These are phyloP conservation scores for Nesoenas mayeri DNA, from an alignment of 2,113 vertebrate genomes.

Conservation along the genomic window DNA sequence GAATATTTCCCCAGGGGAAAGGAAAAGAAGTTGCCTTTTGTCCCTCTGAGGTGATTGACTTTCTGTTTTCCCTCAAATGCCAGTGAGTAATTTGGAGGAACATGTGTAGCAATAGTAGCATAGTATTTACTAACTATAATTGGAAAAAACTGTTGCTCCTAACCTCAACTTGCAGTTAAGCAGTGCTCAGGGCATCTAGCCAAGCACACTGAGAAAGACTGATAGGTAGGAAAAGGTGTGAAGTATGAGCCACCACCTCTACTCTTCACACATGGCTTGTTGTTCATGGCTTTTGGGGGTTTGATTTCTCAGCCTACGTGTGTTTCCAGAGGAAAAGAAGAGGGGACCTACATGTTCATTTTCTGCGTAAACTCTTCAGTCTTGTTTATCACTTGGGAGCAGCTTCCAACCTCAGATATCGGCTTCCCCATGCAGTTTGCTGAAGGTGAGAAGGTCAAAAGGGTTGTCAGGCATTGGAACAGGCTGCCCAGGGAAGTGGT, in stretches of 20 bases:
- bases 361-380: neutral
- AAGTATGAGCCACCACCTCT: neutral
- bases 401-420: neutral
- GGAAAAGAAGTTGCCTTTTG: neutral
- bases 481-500: too few relatives aligned
- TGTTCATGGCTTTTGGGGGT: neutral
- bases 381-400: neutral
- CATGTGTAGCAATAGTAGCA: neutral
- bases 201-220: constrained; percentile 27
- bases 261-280: neutral
- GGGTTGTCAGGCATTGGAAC: too few relatives aligned
- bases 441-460: neutral
- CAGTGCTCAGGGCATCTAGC: constrained; percentile 1
- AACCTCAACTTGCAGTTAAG: constrained; percentile 25
- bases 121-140: constrained; percentile 38
- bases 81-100: constrained; percentile 19
- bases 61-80: neutral
- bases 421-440: neutral
- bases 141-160: constrained; percentile 26
- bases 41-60: neutral
- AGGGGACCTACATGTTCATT: neutral
- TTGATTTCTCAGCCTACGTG: neutral
- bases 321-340: neutral
- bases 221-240: neutral
- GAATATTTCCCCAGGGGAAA: neutral